Conservation (phyloP, 2,113 vertebrate species). For the Callithrix jacchus region DNA sequence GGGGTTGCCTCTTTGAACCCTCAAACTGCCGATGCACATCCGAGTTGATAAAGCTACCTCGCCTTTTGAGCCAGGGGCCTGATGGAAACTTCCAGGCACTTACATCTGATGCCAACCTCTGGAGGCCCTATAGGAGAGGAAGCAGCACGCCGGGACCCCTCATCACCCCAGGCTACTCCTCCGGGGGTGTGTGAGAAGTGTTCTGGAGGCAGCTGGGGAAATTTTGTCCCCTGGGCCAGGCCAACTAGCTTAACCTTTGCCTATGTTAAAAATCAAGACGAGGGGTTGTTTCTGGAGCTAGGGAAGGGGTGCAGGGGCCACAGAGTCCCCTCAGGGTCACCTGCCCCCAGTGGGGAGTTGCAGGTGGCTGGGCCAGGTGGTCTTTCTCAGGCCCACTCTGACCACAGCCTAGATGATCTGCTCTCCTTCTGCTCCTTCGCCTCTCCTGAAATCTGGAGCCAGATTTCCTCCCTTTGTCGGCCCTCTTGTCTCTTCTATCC, state of each 20-base stretch:
- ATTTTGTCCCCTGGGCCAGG: background rate
- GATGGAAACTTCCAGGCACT: constrained; percentile 54
- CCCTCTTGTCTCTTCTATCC: background rate
- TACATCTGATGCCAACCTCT: background rate
- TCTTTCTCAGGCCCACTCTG: background rate
- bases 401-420: background rate
- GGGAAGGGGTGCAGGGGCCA: background rate
- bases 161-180: background rate
- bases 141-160: background rate
- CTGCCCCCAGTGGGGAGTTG: background rate
- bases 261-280: background rate
- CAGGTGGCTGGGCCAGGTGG: background rate
- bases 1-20: background rate
- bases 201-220: background rate
- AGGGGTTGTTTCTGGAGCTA: background rate
- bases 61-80: background rate
- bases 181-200: background rate
- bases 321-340: background rate
- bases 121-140: background rate
- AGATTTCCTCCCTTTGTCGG: too few species aligned
- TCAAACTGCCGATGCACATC: background rate
- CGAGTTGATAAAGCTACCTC: background rate
- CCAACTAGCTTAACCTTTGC: background rate
- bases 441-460: background rate
- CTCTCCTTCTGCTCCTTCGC: background rate